Conservation (phyloP, 2,113 vertebrate species). For the Canis aureus region DNA sequence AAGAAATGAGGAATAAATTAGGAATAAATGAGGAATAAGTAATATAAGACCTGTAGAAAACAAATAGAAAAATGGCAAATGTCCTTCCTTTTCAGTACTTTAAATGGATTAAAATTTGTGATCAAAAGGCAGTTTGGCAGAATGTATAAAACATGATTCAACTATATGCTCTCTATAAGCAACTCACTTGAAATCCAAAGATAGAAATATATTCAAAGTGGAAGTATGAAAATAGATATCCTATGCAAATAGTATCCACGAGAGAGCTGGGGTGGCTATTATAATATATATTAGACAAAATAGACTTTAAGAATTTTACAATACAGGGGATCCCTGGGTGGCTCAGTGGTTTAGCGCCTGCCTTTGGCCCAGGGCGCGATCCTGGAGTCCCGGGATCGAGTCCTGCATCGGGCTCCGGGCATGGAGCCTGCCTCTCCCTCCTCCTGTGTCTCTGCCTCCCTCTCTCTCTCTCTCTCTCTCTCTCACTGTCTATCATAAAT, state of each 20-base stretch:
- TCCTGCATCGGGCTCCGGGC: too few relatives aligned
- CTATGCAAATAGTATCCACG: neutral
- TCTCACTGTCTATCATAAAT: too few relatives aligned
- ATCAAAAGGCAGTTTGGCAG: slow-evolving; percentile 42
- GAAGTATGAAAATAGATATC: neutral
- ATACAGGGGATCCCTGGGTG: neutral
- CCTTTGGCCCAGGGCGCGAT: too few relatives aligned
- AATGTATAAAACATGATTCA: slow-evolving; percentile 36
- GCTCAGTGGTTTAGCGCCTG: too few relatives aligned
- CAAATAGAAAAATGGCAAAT: neutral
- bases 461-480: too few relatives aligned
- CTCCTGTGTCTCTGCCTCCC: too few relatives aligned
- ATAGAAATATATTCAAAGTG: neutral
- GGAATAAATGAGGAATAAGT: slow-evolving; percentile 15
- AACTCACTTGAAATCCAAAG: slow-evolving; percentile 1
- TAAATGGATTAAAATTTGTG: slow-evolving; percentile 20
- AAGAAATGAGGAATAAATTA: slow-evolving; percentile 6
- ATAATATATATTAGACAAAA: slow-evolving; percentile 1
- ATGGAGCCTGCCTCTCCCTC: too few relatives aligned
- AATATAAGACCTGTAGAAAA: neutral
- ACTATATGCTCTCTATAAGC: neutral
- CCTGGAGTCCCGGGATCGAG: too few relatives aligned
- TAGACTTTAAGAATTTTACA: slow-evolving; percentile 31
- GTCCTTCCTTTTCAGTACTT: neutral
- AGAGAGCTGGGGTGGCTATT: neutral